Conservation (phyloP, 2,888 invertebrate species). For the Xestoiulus laeticollis region DNA sequence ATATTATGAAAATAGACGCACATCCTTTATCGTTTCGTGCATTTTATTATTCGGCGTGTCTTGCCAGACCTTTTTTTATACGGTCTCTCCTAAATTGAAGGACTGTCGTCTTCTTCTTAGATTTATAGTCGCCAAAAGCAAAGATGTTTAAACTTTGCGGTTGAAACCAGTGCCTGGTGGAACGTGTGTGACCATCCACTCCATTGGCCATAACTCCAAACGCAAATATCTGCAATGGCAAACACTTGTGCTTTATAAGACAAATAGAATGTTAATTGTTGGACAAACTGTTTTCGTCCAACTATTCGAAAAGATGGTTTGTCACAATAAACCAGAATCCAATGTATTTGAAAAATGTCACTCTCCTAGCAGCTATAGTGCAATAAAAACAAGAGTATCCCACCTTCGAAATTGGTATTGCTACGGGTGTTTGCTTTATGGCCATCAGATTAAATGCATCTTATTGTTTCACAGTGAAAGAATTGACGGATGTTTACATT, state of each 20-base stretch:
- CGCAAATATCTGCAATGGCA: not conserved
- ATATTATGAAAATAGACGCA: not conserved
- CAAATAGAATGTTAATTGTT: not conserved
- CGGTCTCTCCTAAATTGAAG: conserved; percentile 25
- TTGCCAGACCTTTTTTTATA: not conserved
- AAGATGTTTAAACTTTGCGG: not conserved
- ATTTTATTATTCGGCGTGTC: not conserved
- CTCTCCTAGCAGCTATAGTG: too few relatives aligned
- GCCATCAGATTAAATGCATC: too few relatives aligned
- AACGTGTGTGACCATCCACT: not conserved
- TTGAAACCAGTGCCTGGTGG: not conserved
- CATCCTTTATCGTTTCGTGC: conserved; percentile 15
- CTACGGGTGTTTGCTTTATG: too few relatives aligned
- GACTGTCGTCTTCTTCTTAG: not conserved
- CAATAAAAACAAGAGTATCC: too few relatives aligned
- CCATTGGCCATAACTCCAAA: not conserved
- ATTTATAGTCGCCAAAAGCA: not conserved
- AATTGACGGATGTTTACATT: too few relatives aligned
- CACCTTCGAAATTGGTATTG: too few relatives aligned
- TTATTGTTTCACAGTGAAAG: too few relatives aligned
- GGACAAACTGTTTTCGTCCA: too few relatives aligned
- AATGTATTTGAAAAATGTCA: too few relatives aligned
- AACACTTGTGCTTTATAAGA: not conserved
- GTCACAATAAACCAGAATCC: too few relatives aligned
- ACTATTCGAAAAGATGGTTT: too few relatives aligned